Conservation (phyloP, 2,888 invertebrate genomes). For the Priocnemis perturbator region DNA sequence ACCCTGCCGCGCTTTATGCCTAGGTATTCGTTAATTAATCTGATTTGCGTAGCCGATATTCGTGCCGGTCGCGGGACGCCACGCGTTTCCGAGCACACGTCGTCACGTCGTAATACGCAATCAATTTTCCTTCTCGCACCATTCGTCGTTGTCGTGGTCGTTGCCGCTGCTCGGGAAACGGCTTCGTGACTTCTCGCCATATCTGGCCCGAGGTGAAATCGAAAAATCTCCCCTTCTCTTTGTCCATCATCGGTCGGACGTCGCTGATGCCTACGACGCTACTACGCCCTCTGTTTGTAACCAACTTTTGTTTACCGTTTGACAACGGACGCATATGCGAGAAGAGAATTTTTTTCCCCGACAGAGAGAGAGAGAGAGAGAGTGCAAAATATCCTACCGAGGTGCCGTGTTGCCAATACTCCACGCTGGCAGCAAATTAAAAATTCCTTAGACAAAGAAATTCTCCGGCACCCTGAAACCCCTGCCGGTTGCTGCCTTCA, state of each 20-base stretch:
- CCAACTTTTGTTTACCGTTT: slow-evolving; percentile 1
- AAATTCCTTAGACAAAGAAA: too few relatives aligned
- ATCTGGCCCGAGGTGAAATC: slow-evolving; percentile 10
- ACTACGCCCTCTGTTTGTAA: neutral
- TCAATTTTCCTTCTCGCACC: slow-evolving; percentile 38
- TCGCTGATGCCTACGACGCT: neutral
- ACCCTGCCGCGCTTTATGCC: slow-evolving; percentile 7
- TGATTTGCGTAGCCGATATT: slow-evolving; percentile 48
- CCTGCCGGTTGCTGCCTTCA: too few relatives aligned
- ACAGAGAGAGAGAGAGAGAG: too few relatives aligned
- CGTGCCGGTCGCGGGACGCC: slow-evolving; percentile 18
- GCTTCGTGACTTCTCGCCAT: slow-evolving; percentile 35
- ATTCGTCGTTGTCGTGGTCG: slow-evolving; percentile 18
- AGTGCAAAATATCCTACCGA: too few relatives aligned
- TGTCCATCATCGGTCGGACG: neutral
- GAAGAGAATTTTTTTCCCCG: neutral
- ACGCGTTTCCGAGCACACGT: slow-evolving; percentile 49
- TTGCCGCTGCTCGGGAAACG: slow-evolving; percentile 9
- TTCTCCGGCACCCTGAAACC: too few relatives aligned
- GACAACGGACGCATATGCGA: neutral
- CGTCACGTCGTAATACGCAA: slow-evolving; percentile 41
- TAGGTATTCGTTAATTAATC: slow-evolving; percentile 55
- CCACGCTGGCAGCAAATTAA: too few relatives aligned
- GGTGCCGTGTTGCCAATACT: too few relatives aligned
- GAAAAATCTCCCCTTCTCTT: slow-evolving; percentile 19